A percentile compares a stretch with the other conserved stretches of the same genome.
These are phyloP conservation scores for Drosophila quadrilineata DNA, from an alignment of 1,140 invertebrate species.

Conservation along the genomic window DNA sequence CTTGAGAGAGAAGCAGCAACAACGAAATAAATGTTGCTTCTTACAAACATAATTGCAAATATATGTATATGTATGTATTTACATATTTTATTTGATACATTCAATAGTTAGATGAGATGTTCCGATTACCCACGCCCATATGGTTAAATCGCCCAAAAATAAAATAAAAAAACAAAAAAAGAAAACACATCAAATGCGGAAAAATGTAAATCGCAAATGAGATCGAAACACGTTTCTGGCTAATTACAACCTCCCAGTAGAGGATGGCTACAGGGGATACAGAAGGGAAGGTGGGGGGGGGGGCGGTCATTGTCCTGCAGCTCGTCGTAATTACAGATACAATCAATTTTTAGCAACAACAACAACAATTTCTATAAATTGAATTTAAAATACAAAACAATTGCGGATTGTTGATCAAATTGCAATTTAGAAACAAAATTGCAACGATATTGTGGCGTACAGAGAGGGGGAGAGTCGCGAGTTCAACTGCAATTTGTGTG, in stretches of 20 bases:
- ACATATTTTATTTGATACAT: constrained; percentile 23
- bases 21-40: no score
- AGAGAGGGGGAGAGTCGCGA: not conserved
- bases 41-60: no score
- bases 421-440: constrained; percentile 74
- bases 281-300: not conserved
- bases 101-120: constrained; percentile 40
- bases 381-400: constrained; percentile 72
- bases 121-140: constrained; percentile 5
- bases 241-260: constrained; percentile 12
- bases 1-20: no score
- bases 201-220: constrained; percentile 34
- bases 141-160: not conserved
- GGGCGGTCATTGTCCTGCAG: constrained; percentile 19
- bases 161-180: not conserved
- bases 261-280: not conserved
- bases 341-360: constrained; percentile 46
- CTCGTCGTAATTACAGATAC: constrained; percentile 66
- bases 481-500: constrained; percentile 11
- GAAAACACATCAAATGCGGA: not conserved
- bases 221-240: constrained; percentile 33
- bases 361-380: constrained; percentile 67
- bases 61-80: not conserved
- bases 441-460: constrained; percentile 13
- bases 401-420: constrained; percentile 75